Evolutionary conservation across 2,888 invertebrate species (phyloP).

Genomic region (Linnaemya vulpina): DNA sequence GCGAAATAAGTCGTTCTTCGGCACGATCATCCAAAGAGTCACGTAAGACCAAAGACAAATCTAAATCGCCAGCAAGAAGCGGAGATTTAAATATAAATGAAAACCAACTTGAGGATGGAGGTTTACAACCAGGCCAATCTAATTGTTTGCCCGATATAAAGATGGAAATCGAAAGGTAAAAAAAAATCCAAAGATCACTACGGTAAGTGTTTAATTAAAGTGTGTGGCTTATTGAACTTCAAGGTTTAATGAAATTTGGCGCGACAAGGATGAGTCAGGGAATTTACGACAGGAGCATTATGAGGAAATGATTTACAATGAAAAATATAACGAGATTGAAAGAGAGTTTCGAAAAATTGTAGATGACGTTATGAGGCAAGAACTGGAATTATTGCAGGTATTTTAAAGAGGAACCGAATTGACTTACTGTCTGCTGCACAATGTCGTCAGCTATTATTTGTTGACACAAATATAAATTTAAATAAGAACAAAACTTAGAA

Average conservation of each 20-base stretch:
- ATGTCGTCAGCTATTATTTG: too few species aligned
- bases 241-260: slow-evolving; percentile 92
- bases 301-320: slow-evolving; percentile 91
- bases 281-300: slow-evolving; percentile 91
- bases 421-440: neutral
- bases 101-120: slow-evolving; percentile 84
- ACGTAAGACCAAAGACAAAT: slow-evolving; percentile 90
- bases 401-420: neutral
- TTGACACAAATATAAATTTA: too few species aligned
- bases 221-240: neutral
- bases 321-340: slow-evolving; percentile 92
- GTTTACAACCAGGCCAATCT: slow-evolving; percentile 88
- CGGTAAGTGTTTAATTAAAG: neutral
- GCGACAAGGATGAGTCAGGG: slow-evolving; percentile 88
- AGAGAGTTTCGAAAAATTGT: slow-evolving; percentile 91
- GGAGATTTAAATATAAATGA: slow-evolving; percentile 85
- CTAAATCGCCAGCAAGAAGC: slow-evolving; percentile 84
- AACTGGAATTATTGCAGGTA: slow-evolving; percentile 87
- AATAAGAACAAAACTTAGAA: too few species aligned
- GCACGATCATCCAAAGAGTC: slow-evolving; percentile 91
- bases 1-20: slow-evolving; percentile 91
- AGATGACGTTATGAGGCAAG: slow-evolving; percentile 90
- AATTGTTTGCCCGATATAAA: slow-evolving; percentile 89
- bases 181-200: neutral
- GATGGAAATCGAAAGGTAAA: slow-evolving; percentile 88